Base-by-base conservation (phyloP, 2,113 vertebrate genomes). In the Dunckerocampus dactyliophorus region DNA sequence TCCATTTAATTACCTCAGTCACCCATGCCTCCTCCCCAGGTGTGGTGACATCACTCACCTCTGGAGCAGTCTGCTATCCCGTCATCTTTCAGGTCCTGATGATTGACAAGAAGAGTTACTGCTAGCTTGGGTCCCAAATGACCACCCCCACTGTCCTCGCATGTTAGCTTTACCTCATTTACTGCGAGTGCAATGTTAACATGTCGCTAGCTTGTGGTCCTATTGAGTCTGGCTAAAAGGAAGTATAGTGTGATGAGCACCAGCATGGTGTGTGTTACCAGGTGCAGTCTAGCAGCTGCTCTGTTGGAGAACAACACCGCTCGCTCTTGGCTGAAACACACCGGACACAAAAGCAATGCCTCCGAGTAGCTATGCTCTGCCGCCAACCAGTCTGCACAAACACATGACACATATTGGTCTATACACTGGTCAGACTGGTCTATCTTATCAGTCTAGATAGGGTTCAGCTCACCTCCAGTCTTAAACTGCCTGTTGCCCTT, bases 401-500 rank as follows among this genome's bases (percentile, higher is more conserved):
- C 15, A 69, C 0, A 22, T 20, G n/a, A 14, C 13, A 11, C 17
- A 51, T 14, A 52, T 10, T 16, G 47, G 16, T 48, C 24, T 7
- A 0, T 20, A 20, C 0, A 43, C 42, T 28, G 24, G 43, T 48
- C 56, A n/a, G 0, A 28, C 5, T 37, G n/a, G 19, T 42, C 8
- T 7, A 39, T 52, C 14, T 4, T 17, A 19, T 11, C 12, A 16
- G 31, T 37, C 6, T 6, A 24, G 3, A 7, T 6, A 5, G 17
- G 42, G 10, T n/a, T 43, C 31, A 65, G 34, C 92, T 82, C 74
- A 97, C 96, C 92, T 89, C 91, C 92, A 73, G 85, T 92, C 82
- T 95, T 98, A 79, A 97, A 98, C n/a, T 90, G 92, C 0, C 81
- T 68, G 50, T 98, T 98, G 58, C 95, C 96, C 50, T 88, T 88